A percentile compares a stretch with the other conserved stretches of the same genome.
phyloP scores from a whole-genome alignment of 2,888 invertebrate genomes.

The Plagodis pulveraria region DNA sequence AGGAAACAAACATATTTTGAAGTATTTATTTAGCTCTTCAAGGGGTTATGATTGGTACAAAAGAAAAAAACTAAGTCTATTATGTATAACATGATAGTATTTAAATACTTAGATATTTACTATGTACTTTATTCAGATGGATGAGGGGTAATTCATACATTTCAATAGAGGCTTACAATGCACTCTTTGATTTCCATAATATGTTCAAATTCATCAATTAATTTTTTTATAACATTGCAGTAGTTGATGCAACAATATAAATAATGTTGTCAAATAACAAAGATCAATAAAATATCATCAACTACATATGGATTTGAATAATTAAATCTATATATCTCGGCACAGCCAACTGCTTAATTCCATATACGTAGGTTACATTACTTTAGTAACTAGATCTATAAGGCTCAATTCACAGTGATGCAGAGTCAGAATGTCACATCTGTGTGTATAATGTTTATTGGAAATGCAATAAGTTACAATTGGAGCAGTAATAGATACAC shows the following conservation, averaged over 20 bases:
- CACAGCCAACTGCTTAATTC: slow-evolving; percentile 75
- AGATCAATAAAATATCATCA: slow-evolving; percentile 17
- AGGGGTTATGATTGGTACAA: slow-evolving; percentile 71
- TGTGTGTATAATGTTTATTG: neutral
- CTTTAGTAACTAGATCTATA: slow-evolving; percentile 39
- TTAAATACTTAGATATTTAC: slow-evolving; percentile 61
- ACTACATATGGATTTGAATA: slow-evolving; percentile 23
- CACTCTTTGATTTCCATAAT: slow-evolving; percentile 37
- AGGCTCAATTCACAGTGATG: neutral
- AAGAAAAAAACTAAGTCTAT: slow-evolving; percentile 68
- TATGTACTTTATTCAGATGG: slow-evolving; percentile 62
- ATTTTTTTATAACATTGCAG: slow-evolving; percentile 15
- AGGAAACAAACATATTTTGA: slow-evolving; percentile 47
- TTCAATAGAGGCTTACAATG: slow-evolving; percentile 44
- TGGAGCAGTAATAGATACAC: too few species aligned
- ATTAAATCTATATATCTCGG: slow-evolving; percentile 51
- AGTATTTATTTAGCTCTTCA: slow-evolving; percentile 74
- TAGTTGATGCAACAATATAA: slow-evolving; percentile 14
- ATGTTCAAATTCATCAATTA: slow-evolving; percentile 5
- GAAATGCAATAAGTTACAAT: neutral
- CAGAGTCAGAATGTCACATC: neutral
- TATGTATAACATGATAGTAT: slow-evolving; percentile 57
- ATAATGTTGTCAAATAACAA: slow-evolving; percentile 17
- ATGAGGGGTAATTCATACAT: slow-evolving; percentile 38
- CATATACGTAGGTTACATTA: slow-evolving; percentile 61